Conservation (phyloP, 2,888 invertebrate genomes). For the Tiphia femorata region DNA sequence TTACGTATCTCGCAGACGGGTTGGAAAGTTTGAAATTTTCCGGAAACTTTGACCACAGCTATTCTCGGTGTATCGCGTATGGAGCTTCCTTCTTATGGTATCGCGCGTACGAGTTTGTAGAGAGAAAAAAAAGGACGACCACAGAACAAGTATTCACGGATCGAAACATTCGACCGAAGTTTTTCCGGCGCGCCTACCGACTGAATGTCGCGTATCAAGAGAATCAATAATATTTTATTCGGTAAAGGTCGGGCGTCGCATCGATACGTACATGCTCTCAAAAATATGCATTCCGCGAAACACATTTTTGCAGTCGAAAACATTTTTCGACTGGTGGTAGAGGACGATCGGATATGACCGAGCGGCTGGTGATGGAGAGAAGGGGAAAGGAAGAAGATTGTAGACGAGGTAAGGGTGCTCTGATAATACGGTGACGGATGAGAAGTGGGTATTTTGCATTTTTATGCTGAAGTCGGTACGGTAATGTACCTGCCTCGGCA, state of each 20-base stretch:
- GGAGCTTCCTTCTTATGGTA: not conserved
- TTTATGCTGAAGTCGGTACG: slow-evolving; percentile 27
- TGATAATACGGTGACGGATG: slow-evolving; percentile 43
- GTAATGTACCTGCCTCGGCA: slow-evolving; percentile 29
- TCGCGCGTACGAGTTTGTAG: not conserved
- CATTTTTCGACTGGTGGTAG: not conserved
- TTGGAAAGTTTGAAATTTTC: not conserved
- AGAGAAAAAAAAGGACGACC: not conserved
- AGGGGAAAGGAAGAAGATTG: not conserved
- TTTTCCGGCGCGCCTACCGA: not conserved
- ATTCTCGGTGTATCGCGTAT: not conserved
- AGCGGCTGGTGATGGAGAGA: not conserved
- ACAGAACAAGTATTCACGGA: not conserved
- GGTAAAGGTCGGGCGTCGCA: not conserved
- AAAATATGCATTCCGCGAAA: slow-evolving; percentile 4
- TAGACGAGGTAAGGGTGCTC: slow-evolving; percentile 1
- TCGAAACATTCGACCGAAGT: not conserved
- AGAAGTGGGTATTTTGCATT: slow-evolving; percentile 39
- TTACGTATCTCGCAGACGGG: no score
- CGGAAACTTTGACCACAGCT: not conserved
- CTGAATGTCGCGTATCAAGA: no score
- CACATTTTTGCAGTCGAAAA: slow-evolving; percentile 16
- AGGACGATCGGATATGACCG: not conserved
- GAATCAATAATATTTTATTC: not conserved
- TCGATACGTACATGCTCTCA: not conserved